Evolutionary conservation across 1,140 invertebrate genomes (phyloP).

Genomic region (Euborellia annulipes): DNA sequence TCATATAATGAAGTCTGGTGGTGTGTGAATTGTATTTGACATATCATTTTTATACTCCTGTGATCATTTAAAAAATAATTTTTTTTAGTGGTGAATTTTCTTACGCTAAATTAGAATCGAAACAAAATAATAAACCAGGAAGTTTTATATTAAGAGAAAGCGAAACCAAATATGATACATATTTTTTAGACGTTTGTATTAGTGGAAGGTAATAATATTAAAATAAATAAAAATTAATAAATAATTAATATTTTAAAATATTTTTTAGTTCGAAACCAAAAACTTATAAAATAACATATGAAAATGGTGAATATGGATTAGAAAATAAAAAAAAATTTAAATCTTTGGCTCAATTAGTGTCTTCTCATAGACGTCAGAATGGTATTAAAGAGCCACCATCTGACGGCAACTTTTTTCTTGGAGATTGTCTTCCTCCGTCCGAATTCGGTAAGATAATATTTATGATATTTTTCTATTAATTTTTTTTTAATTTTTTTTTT

Average conservation of each 20-base stretch:
- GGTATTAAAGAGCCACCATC: too few species aligned
- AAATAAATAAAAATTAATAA: too few species aligned
- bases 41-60: too few species aligned
- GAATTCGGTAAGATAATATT: conserved; percentile 48
- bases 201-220: conserved; percentile 43
- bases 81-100: conserved; percentile 58
- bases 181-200: conserved; percentile 62
- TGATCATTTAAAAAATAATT: conserved; percentile 4
- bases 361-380: conserved; percentile 30
- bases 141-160: conserved; percentile 69
- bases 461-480: background rate
- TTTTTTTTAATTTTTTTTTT: conserved; percentile 10
- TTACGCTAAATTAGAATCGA: conserved; percentile 62
- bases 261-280: conserved; percentile 41
- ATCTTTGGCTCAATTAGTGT: conserved; percentile 42
- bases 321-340: conserved; percentile 35
- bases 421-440: conserved; percentile 64
- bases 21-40: too few species aligned
- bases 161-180: conserved; percentile 56
- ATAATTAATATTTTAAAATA: conserved; percentile 11
- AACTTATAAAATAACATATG: conserved; percentile 36
- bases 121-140: conserved; percentile 52
- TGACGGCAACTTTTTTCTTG: conserved; percentile 37
- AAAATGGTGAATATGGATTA: conserved; percentile 31
- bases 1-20: too few species aligned